Percentiles rank a stretch among this genome's conserved stretches.
These are phyloP conservation scores for Agrypnia vestita DNA, from an alignment of 1,140 invertebrate genomes.

Conservation along the genomic window DNA sequence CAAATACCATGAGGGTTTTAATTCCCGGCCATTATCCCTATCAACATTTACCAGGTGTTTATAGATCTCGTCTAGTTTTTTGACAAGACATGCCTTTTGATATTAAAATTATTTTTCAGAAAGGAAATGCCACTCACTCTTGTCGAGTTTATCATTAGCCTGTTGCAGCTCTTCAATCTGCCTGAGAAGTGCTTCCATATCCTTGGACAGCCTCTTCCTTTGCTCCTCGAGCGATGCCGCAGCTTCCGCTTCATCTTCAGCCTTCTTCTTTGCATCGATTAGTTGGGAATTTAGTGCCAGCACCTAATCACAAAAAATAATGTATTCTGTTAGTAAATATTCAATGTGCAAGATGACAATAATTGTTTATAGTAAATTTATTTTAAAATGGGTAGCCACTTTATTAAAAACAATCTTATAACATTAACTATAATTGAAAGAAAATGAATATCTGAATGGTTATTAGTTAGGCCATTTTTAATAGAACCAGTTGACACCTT, in stretches of 20 bases:
- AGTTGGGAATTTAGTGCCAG: conserved; percentile 82
- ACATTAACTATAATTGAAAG: background rate
- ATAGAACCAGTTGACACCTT: too few species aligned
- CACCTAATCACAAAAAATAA: conserved; percentile 68
- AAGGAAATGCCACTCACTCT: conserved; percentile 82
- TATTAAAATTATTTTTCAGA: too few species aligned
- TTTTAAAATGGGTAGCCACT: too few species aligned
- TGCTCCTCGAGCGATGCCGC: conserved; percentile 90
- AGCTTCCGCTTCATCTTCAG: conserved; percentile 92
- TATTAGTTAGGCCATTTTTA: background rate
- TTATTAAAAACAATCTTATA: background rate
- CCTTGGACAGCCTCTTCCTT: conserved; percentile 91
- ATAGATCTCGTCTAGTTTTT: too few species aligned
- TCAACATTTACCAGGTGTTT: too few species aligned
- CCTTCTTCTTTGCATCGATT: conserved; percentile 92
- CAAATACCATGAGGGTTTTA: too few species aligned
- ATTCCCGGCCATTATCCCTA: too few species aligned
- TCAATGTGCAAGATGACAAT: too few species aligned
- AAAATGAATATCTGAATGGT: background rate
- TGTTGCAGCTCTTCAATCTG: conserved; percentile 93
- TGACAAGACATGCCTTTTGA: too few species aligned
- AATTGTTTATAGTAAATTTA: too few species aligned
- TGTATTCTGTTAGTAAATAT: too few species aligned
- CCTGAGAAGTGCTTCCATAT: conserved; percentile 88
- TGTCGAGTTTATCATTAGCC: conserved; percentile 94